Percentiles rank a stretch among this genome's conserved stretches.
Evolutionary conservation across 1,140 invertebrate genomes (phyloP).

Genomic region (Dendroctonus valens): DNA sequence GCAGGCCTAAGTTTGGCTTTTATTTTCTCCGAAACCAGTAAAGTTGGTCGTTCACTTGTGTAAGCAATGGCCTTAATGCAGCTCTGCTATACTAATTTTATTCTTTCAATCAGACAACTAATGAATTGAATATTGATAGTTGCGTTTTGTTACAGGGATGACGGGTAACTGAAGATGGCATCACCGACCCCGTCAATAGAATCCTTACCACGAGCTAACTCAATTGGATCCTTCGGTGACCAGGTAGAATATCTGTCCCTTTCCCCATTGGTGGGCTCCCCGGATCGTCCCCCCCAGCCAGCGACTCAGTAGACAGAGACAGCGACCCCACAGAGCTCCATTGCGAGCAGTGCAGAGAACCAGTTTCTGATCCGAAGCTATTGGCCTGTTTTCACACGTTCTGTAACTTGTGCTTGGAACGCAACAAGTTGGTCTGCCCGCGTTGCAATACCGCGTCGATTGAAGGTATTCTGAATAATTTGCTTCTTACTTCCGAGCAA

Average conservation of each 20-base stretch:
- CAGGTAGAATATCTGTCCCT: slow-evolving; percentile 60
- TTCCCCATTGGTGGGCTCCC: slow-evolving; percentile 65
- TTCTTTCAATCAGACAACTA: no score
- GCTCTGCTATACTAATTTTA: no score
- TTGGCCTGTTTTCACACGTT: slow-evolving; percentile 82
- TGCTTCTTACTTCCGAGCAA: slow-evolving; percentile 58
- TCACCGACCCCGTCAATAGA: slow-evolving; percentile 87
- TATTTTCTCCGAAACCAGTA: no score
- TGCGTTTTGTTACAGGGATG: slow-evolving; percentile 58
- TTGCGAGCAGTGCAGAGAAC: slow-evolving; percentile 81
- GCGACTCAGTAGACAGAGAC: slow-evolving; percentile 66
- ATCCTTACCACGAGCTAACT: slow-evolving; percentile 84
- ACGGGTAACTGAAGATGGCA: slow-evolving; percentile 72
- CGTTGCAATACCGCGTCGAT: slow-evolving; percentile 74
- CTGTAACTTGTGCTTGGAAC: slow-evolving; percentile 77
- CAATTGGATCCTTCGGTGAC: slow-evolving; percentile 78
- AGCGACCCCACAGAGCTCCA: slow-evolving; percentile 59
- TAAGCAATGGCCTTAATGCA: no score
- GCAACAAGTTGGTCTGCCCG: slow-evolving; percentile 80
- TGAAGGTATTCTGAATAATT: slow-evolving; percentile 64
- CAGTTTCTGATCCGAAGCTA: slow-evolving; percentile 68
- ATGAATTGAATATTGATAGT: neutral
- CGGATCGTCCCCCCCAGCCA: slow-evolving; percentile 76
- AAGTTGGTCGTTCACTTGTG: no score
- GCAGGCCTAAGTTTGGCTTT: no score